Base-by-base conservation (phyloP, 2,113 vertebrate species). In the Pycnonotus jocosus region DNA sequence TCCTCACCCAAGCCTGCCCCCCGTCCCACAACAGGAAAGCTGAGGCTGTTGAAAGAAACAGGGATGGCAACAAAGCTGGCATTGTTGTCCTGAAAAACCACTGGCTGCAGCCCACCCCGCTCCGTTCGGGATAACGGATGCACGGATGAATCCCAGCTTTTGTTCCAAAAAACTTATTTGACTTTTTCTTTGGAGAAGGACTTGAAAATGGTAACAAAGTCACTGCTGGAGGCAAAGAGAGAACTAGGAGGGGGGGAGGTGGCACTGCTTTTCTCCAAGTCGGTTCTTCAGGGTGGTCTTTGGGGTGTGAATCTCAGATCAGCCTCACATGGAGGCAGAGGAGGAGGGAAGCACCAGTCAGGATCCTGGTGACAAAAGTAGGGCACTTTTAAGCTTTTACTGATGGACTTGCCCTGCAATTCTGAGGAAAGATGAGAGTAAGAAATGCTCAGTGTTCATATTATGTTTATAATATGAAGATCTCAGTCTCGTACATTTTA, bases 21-120 rank as follows among this genome's bases (percentile, higher is more conserved):
- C 45, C 9, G 0, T 28, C 72, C 92, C 93, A 85, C 85, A 54
- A 82, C 68, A 88, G 82, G 76, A 92, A 96, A 91, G 56, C 72
- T 5, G 19, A 92, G 72, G 85, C 85, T 84, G 94, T 66, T 87
- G 76, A 92, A 92, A 94, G 92, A 56, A 94, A 61, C 22, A 60
- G 93, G 35, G 73, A 78, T 86, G 82, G 88, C 79, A 83, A 96
- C 93, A 96, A 71, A 94, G 93, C 88, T 95, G 88, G 44, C 73
- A 94, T 89, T 93, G 94, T 94, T 79, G 74, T 91, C 76, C 76
- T 60, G 51, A 92, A 78, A 96, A 94, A 80, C n/a, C 80, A 47
- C 72, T 84, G 90, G 80, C 93, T 90, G 35, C 85, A 92, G 88
- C 87, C 76, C 84, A 48, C 81, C 62, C 87, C 1, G 3, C 85